Base-by-base conservation (phyloP, 1,140 invertebrate genomes). In the Calephelis nemesis region DNA sequence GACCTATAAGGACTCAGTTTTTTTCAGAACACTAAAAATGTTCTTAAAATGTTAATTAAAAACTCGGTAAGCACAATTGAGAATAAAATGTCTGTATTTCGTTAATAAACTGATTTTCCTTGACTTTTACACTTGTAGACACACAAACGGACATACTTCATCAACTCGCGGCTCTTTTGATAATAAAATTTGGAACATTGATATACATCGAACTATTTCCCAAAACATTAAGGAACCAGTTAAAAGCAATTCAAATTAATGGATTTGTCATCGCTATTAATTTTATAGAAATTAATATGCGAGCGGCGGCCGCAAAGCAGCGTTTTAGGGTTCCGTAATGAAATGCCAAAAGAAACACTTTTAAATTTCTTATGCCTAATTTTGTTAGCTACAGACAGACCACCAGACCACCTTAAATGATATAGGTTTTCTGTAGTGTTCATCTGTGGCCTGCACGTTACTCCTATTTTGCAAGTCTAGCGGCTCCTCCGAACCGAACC, bases 221-320 rank as follows among this genome's bases (percentile, higher is more conserved):
- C 47, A 67, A 73, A 64, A 68, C 45, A 62, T 68, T 50, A 62
- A 65, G 70, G 70, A 88, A 88, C 83, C 83, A 81, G 84, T 85
- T 81, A 75, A 81, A 75, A 80, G 81, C 85, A 82, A 90, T 88
- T 85, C 76, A 72, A 85, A 84, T 85, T 86, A 90, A 89, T 89
- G 84, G 81, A 91, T 90, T 90, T 91, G 89, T 89, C 89, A 88
- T 88, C 83, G 85, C 81, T 87, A 89, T 90, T 90, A 88, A 88
- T 85, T 89, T 87, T 86, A 88, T 88, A 85, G 85, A 60, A 60
- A 60, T 60, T 60, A 60, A 60, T 60, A 60, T 60, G 54, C 54
- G 54, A 60, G 54, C 54, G 54, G 54, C 54, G 54, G 54, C 19
- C 30, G 54, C 39, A 60, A 60, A 60, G 30, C 15, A 39, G 11